phyloP scores from a whole-genome alignment of 2,797 vertebrate species.

The Acanthiza pusilla region DNA sequence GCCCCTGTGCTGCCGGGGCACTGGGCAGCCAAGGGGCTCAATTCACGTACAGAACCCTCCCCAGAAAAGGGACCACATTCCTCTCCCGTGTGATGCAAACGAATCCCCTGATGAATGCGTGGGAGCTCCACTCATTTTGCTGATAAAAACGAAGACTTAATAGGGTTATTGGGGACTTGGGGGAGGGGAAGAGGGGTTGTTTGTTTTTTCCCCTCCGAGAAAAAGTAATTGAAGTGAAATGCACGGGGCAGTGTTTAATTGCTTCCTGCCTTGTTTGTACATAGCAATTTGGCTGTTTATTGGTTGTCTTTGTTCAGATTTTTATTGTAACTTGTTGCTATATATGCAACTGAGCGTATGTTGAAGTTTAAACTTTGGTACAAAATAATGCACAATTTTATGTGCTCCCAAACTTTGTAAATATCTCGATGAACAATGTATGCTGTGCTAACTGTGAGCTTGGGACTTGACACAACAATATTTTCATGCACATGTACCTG shows the following conservation, averaged over 20 bases:
- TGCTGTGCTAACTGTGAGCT: slow-evolving; percentile 65
- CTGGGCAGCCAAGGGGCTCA: too few species aligned
- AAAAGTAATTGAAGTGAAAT: slow-evolving; percentile 64
- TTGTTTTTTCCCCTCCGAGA: slow-evolving; percentile 52
- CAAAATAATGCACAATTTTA: slow-evolving; percentile 76
- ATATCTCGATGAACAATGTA: slow-evolving; percentile 64
- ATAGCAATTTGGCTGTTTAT: slow-evolving; percentile 74
- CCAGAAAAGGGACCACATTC: neutral
- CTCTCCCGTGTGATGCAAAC: neutral
- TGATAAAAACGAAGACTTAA: slow-evolving; percentile 23
- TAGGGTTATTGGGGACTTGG: neutral
- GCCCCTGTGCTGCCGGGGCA: neutral
- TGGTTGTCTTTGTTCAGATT: slow-evolving; percentile 73
- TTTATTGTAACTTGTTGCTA: slow-evolving; percentile 73
- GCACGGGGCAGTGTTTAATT: slow-evolving; percentile 65
- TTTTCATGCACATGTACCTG: slow-evolving; percentile 72
- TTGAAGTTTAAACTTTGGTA: slow-evolving; percentile 70
- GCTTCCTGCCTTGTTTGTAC: slow-evolving; percentile 74
- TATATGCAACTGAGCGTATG: slow-evolving; percentile 69
- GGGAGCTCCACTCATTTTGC: neutral
- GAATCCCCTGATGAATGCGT: neutral
- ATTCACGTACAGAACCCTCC: neutral
- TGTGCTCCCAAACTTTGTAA: slow-evolving; percentile 76
- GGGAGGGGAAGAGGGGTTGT: neutral
- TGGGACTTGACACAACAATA: slow-evolving; percentile 66